Evolutionary conservation across 1,140 invertebrate genomes (phyloP).

Genomic region (Latrodectus geometricus): DNA sequence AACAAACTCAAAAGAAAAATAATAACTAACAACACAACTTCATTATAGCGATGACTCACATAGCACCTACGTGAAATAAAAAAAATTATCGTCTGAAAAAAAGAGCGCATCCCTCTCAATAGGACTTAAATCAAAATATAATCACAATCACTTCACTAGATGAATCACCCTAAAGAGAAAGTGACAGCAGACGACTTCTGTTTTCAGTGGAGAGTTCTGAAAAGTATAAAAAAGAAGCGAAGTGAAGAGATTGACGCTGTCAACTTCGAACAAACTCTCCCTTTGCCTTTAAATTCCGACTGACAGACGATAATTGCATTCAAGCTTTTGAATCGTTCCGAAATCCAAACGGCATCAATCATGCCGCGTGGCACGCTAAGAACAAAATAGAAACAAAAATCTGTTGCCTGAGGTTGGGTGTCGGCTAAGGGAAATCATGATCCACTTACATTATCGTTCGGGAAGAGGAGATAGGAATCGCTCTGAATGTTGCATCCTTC

Average conservation of each 20-base stretch:
- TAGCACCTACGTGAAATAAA: too few relatives aligned
- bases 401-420: conserved; percentile 6
- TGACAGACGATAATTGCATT: conserved; percentile 44
- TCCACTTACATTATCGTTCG: conserved; percentile 1
- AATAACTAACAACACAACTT: too few relatives aligned
- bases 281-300: conserved; percentile 13
- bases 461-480: too few relatives aligned
- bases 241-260: conserved; percentile 9
- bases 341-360: conserved; percentile 1
- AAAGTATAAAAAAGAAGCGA: neutral
- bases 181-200: neutral
- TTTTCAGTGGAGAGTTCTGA: neutral
- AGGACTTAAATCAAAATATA: too few relatives aligned
- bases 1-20: too few relatives aligned
- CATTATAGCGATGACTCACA: too few relatives aligned
- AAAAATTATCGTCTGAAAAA: too few relatives aligned
- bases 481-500: too few relatives aligned
- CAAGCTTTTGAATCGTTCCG: conserved; percentile 10
- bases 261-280: conserved; percentile 9
- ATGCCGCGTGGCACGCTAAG: conserved; percentile 7
- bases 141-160: neutral
- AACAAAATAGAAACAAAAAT: neutral
- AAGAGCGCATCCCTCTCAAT: too few relatives aligned
- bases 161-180: neutral
- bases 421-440: neutral